Percentiles rank a stretch among this genome's conserved stretches.
Evolutionary conservation across 2,888 invertebrate genomes (phyloP).

Genomic region (Caradrina kadenii): DNA sequence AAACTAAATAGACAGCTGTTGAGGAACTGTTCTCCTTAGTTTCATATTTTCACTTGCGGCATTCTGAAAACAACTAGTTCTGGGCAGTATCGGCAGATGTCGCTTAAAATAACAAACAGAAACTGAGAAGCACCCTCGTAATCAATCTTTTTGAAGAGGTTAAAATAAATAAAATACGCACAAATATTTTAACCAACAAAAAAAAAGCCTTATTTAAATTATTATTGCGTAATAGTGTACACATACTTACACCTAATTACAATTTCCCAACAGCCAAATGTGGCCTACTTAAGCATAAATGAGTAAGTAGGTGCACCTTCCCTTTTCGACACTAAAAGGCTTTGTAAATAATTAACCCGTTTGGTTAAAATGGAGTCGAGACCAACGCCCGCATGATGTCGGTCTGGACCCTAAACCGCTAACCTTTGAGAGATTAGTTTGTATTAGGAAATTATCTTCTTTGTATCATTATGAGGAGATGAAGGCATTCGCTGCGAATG

Average conservation of each 20-base stretch:
- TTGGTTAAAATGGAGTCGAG: constrained; percentile 64
- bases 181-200: background rate
- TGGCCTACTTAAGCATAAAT: constrained; percentile 47
- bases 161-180: background rate
- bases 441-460: constrained; percentile 69
- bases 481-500: constrained; percentile 36
- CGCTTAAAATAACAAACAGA: background rate
- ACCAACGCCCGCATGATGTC: constrained; percentile 70
- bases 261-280: constrained; percentile 33
- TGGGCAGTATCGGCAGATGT: constrained; percentile 12
- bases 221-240: background rate
- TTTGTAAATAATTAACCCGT: constrained; percentile 66
- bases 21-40: background rate
- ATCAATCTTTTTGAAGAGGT: background rate
- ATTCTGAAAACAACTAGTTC: background rate
- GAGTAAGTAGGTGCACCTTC: constrained; percentile 47
- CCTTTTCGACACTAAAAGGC: constrained; percentile 55
- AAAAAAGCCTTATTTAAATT: too few species aligned
- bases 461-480: constrained; percentile 52
- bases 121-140: background rate
- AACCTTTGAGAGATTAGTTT: constrained; percentile 74
- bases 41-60: background rate
- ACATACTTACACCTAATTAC: constrained; percentile 10
- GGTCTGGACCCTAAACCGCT: constrained; percentile 66
- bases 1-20: background rate